phyloP scores from a whole-genome alignment of 2,113 vertebrate genomes.

The Microtus pennsylvanicus region DNA sequence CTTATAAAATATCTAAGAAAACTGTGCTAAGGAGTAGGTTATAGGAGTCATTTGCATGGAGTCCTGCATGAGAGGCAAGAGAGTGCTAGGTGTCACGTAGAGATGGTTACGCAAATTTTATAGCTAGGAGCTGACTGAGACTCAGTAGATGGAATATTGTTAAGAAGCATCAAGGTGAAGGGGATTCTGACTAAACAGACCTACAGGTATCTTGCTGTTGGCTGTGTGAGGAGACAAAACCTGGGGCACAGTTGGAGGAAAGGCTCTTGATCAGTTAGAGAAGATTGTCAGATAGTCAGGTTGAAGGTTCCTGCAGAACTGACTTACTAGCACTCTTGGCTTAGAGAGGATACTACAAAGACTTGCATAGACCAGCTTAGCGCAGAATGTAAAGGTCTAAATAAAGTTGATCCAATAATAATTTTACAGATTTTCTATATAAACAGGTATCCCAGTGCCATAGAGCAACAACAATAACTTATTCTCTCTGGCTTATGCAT shows the following conservation, averaged over 20 bases:
- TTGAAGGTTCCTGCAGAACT: too few species aligned
- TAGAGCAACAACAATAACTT: background rate
- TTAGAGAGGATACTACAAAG: background rate
- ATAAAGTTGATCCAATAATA: background rate
- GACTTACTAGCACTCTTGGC: background rate
- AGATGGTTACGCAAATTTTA: background rate
- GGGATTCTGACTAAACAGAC: background rate
- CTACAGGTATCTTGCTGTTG: background rate
- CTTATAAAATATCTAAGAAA: background rate
- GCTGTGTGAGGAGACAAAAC: background rate
- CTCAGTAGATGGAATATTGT: background rate
- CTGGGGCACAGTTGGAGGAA: background rate
- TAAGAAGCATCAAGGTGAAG: background rate
- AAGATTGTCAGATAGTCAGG: background rate
- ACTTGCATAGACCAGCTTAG: background rate
- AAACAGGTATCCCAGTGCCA: background rate
- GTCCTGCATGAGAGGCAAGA: background rate
- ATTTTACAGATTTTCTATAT: background rate
- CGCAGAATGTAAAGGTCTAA: background rate
- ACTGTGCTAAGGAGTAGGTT: background rate
- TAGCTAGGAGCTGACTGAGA: background rate
- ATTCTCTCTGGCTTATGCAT: background rate
- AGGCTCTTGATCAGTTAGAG: background rate
- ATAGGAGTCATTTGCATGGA: background rate
- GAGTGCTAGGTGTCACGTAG: background rate